These are phyloP conservation scores for Akabosia matsudoensis DNA, from an alignment of 1,140 invertebrate species.

Conservation along the genomic window DNA sequence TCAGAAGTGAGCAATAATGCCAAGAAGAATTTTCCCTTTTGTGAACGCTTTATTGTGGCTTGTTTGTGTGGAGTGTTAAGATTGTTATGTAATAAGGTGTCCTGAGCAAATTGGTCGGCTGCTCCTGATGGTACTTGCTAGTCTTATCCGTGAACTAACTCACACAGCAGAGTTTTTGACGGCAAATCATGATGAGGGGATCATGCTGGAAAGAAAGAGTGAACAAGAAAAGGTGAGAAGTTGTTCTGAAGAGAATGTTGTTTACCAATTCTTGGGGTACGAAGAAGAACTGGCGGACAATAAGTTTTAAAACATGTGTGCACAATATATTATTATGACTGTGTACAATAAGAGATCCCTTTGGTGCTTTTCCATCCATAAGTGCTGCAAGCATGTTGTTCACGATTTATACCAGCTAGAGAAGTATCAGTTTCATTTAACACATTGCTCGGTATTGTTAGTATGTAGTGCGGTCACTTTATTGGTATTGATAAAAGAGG, in stretches of 20 bases:
- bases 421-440: too few species aligned
- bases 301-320: conserved; percentile 16
- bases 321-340: conserved; percentile 5
- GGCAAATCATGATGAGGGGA: not conserved
- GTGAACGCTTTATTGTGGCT: not conserved
- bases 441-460: not conserved
- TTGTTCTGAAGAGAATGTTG: not conserved
- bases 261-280: too few species aligned
- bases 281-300: not conserved
- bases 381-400: not conserved
- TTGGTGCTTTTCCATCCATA: not conserved
- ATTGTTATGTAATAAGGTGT: not conserved
- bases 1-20: too few species aligned
- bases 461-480: conserved; percentile 40
- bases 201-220: conserved; percentile 5
- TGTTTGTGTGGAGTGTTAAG: conserved; percentile 5
- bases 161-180: not conserved
- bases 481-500: conserved; percentile 47
- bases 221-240: conserved; percentile 12
- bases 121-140: not conserved
- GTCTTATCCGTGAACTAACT: not conserved
- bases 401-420: too few species aligned
- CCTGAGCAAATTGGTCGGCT: conserved; percentile 5
- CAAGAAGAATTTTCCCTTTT: too few species aligned
- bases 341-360: not conserved